These are phyloP conservation scores for Paramormyrops kingsleyae DNA, from an alignment of 2,113 vertebrate species.

Conservation along the genomic window DNA sequence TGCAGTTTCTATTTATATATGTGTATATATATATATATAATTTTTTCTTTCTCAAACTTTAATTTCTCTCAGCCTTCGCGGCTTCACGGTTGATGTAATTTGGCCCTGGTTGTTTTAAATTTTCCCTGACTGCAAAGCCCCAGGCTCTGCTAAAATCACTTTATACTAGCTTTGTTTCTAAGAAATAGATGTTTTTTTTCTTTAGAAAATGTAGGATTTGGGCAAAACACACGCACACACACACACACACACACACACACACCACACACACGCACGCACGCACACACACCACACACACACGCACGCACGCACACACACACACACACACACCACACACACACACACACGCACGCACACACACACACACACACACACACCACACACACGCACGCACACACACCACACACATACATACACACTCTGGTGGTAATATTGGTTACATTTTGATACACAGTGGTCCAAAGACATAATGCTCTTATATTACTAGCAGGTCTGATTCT, in stretches of 20 bases:
- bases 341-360: too few relatives aligned
- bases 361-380: too few relatives aligned
- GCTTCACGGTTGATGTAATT: slow-evolving; percentile 1
- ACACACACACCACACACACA: background rate
- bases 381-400: background rate
- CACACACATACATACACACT: background rate
- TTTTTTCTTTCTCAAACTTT: background rate
- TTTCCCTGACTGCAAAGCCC: background rate
- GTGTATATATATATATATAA: background rate
- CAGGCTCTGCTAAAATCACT: background rate
- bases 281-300: too few relatives aligned
- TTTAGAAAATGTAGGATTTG: slow-evolving; percentile 26
- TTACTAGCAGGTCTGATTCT: slow-evolving; percentile 14
- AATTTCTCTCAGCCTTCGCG: background rate
- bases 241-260: background rate
- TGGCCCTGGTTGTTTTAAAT: background rate
- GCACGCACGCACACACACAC: background rate
- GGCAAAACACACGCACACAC: slow-evolving; percentile 14
- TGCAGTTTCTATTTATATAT: background rate
- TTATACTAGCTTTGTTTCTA: slow-evolving; percentile 27
- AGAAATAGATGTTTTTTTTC: slow-evolving; percentile 23
- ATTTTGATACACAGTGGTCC: slow-evolving; percentile 18
- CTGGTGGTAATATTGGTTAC: slow-evolving; percentile 14
- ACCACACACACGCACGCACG: too few relatives aligned
- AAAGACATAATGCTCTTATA: slow-evolving; percentile 23